Evolutionary conservation across 2,113 vertebrate species (phyloP).

Genomic region (Emydura subglobosa): DNA sequence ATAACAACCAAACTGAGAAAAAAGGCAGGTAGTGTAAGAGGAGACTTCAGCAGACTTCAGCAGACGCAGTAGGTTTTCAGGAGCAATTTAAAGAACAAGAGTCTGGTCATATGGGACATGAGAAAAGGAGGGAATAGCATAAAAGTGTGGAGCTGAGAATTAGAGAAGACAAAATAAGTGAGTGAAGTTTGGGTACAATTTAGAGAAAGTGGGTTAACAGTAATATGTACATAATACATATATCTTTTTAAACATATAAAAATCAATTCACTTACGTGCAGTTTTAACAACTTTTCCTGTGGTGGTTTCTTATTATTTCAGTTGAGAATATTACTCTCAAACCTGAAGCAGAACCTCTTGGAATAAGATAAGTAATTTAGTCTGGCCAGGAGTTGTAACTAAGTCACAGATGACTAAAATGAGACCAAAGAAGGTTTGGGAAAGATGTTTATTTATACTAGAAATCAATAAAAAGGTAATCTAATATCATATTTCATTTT

Average conservation of each 20-base stretch:
- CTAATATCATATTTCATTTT: not conserved
- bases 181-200: too few species aligned
- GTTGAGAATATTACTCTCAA: not conserved
- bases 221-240: not conserved
- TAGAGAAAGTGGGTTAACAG: not conserved
- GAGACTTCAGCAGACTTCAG: not conserved
- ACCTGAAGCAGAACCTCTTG: not conserved
- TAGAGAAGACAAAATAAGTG: not conserved
- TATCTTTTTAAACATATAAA: conserved; percentile 15
- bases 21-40: not conserved
- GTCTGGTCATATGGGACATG: not conserved
- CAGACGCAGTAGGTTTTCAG: not conserved
- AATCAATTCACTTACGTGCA: conserved; percentile 49
- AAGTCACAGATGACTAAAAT: conserved; percentile 23
- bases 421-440: not conserved
- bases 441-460: not conserved
- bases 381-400: conserved; percentile 31
- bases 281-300: conserved; percentile 38
- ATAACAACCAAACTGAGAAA: not conserved
- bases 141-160: not conserved
- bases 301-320: conserved; percentile 67
- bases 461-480: not conserved
- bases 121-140: not conserved
- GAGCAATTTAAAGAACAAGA: not conserved
- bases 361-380: conserved; percentile 46